These are phyloP conservation scores for Petrolisthes cinctipes DNA, from an alignment of 2,888 invertebrate species.

Conservation along the genomic window DNA sequence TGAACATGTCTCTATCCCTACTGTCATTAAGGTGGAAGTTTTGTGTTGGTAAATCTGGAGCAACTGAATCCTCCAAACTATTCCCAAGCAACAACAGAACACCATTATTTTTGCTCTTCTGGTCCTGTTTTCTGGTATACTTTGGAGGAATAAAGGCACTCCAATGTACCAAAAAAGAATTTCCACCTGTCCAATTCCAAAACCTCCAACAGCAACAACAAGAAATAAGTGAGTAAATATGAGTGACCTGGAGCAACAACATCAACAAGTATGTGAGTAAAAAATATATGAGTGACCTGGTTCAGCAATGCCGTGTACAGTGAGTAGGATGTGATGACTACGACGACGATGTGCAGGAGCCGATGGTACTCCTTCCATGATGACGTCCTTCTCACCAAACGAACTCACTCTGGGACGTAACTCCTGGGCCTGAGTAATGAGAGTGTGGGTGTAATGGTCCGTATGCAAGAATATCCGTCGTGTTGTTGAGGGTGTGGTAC, in stretches of 20 bases:
- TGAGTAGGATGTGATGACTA: conserved; percentile 77
- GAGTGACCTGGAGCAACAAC: not conserved
- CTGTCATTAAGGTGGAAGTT: too few relatives aligned
- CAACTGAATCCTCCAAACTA: too few relatives aligned
- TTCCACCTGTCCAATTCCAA: not conserved
- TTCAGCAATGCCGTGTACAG: conserved; percentile 80
- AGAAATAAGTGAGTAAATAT: not conserved
- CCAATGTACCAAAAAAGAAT: not conserved
- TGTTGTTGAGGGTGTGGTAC: too few relatives aligned
- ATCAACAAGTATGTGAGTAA: not conserved
- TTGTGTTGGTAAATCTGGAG: too few relatives aligned
- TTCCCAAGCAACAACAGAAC: too few relatives aligned
- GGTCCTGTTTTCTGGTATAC: too few relatives aligned
- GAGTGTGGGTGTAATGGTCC: too few relatives aligned
- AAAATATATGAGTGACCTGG: conserved; percentile 71
- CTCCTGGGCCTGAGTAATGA: conserved; percentile 36
- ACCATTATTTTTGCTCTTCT: too few relatives aligned
- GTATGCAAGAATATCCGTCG: too few relatives aligned
- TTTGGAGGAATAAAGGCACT: not conserved
- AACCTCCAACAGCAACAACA: not conserved
- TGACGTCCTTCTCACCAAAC: conserved; percentile 74
- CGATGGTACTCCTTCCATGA: conserved; percentile 65
- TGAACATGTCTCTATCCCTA: too few relatives aligned
- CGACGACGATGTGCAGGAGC: conserved; percentile 68
- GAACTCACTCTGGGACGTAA: conserved; percentile 74